Evolutionary conservation across 2,888 invertebrate species (phyloP).

Genomic region (Phalangium opilio): DNA sequence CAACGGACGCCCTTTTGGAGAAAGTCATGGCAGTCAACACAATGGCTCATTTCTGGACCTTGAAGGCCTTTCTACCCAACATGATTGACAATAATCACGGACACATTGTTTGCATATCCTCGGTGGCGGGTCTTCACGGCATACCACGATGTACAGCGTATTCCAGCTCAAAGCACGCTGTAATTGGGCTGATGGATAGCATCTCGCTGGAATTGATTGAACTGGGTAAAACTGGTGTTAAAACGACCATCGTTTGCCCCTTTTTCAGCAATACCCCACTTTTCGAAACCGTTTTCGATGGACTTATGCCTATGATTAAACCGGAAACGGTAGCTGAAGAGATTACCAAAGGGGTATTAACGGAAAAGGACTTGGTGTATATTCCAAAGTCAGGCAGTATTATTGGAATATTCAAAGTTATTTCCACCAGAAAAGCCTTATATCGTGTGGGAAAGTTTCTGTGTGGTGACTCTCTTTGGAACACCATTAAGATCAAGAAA

Average conservation of each 20-base stretch:
- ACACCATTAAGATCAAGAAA: too few relatives aligned
- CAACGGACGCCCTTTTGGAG: constrained; percentile 51
- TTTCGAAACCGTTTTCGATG: too few relatives aligned
- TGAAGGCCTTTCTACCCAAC: constrained; percentile 70
- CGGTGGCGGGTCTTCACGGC: constrained; percentile 70
- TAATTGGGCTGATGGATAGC: background rate
- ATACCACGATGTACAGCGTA: constrained; percentile 51
- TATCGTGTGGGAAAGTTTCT: too few relatives aligned
- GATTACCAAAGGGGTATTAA: too few relatives aligned
- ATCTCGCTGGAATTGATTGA: background rate
- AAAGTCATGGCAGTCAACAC: background rate
- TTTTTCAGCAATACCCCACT: too few relatives aligned
- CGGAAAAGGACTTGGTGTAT: too few relatives aligned
- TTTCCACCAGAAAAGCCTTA: too few relatives aligned
- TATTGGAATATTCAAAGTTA: too few relatives aligned
- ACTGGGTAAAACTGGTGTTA: background rate
- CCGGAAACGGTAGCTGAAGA: too few relatives aligned
- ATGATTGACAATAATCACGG: constrained; percentile 77
- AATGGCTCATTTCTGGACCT: background rate
- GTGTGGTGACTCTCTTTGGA: too few relatives aligned
- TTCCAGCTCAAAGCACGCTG: constrained; percentile 1
- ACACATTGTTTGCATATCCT: constrained; percentile 83
- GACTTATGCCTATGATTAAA: too few relatives aligned
- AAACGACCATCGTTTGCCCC: background rate
- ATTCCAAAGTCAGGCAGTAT: too few relatives aligned